Percentiles rank a stretch among this genome's conserved stretches.
Conservation (phyloP, 1,140 invertebrate species). For the roundworm (Caenorhabditis elegans) region WBcel235 BX284602.5:13485501-13486000, state of each 20-base stretch:
- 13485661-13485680: not conserved
- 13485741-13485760: constrained; percentile 20
- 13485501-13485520: constrained; percentile 35
- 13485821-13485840: no score
- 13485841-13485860: no score
- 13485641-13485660: constrained; percentile 35
- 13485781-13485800: no score
- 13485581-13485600: constrained; percentile 35
- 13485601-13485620: constrained; percentile 34
- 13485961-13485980: no score
- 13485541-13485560: not conserved
- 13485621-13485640: constrained; percentile 10
- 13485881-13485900: no score
- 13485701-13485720: not conserved
- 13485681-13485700: no score
- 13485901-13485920: no score
- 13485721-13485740: constrained; percentile 4
- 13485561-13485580: constrained; percentile 21
- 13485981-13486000: no score
- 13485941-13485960: no score
- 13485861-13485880: no score
- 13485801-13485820: no score
- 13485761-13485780: not conserved
- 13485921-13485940: no score
- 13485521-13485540: constrained; percentile 25